phyloP scores from a whole-genome alignment of 2,113 vertebrate species.

The Ictidomys tridecemlineatus region DNA sequence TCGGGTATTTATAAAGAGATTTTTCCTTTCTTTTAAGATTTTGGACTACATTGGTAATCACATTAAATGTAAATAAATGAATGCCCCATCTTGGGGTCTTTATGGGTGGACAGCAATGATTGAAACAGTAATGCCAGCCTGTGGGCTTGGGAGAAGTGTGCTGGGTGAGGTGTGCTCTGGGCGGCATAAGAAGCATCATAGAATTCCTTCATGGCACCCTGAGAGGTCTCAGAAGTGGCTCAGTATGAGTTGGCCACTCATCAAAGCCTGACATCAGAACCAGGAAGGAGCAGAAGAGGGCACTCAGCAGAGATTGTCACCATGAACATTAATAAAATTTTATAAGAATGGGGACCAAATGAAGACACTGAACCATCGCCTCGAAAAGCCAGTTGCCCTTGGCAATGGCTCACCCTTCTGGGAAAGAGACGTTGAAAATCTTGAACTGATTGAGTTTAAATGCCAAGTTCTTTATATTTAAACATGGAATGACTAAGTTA shows the following conservation, averaged over 20 bases:
- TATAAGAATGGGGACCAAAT: not conserved
- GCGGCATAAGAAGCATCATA: not conserved
- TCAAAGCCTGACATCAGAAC: not conserved
- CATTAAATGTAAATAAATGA: not conserved
- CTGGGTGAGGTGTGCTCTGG: too few relatives aligned
- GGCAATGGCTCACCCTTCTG: not conserved
- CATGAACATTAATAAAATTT: not conserved
- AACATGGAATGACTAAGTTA: conserved; percentile 23
- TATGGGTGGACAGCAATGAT: not conserved
- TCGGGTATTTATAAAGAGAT: not conserved
- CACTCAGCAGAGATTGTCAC: not conserved
- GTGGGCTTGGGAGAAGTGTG: not conserved
- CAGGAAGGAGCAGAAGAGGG: not conserved
- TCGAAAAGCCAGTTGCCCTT: not conserved
- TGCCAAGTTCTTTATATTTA: not conserved
- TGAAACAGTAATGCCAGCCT: not conserved
- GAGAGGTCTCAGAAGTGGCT: not conserved
- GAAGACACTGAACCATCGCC: not conserved
- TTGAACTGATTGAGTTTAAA: not conserved
- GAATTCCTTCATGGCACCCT: not conserved
- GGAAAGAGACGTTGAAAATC: not conserved
- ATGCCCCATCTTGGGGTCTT: not conserved
- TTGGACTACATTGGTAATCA: not conserved
- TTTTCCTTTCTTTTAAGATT: not conserved
- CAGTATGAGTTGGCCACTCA: not conserved